A percentile compares a stretch with the other conserved stretches of the same genome.
Evolutionary conservation across 2,113 vertebrate species (phyloP).

Genomic region (Melanocharis versteri): DNA sequence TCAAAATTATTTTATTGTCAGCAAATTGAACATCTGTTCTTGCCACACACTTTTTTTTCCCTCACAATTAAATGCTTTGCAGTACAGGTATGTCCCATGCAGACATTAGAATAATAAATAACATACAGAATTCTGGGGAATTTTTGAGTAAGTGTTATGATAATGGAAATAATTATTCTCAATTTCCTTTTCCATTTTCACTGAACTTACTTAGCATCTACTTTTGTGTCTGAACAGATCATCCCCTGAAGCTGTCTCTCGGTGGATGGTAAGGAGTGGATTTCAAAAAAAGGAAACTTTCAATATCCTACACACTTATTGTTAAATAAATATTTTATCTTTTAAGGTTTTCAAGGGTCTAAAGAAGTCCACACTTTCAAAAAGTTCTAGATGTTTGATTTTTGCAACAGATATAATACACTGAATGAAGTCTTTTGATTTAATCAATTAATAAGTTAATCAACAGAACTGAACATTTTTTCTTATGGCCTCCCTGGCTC

Average conservation of each 20-base stretch:
- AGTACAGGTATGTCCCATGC: background rate
- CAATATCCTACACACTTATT: background rate
- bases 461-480: background rate
- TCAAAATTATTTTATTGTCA: background rate
- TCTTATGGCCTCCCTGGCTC: background rate
- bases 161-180: background rate
- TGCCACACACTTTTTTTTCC: background rate
- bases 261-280: background rate
- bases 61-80: background rate
- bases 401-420: background rate
- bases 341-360: background rate
- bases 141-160: background rate
- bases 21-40: background rate
- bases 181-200: background rate
- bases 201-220: background rate
- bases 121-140: background rate
- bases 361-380: background rate
- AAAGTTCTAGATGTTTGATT: background rate
- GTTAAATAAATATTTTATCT: background rate
- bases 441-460: background rate
- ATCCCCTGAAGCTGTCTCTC: background rate
- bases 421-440: background rate
- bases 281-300: conserved; percentile 1
- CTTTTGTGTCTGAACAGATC: background rate
- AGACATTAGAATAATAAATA: background rate